phyloP scores from a whole-genome alignment of 2,113 vertebrate species.

The Tamias sibiricus region DNA sequence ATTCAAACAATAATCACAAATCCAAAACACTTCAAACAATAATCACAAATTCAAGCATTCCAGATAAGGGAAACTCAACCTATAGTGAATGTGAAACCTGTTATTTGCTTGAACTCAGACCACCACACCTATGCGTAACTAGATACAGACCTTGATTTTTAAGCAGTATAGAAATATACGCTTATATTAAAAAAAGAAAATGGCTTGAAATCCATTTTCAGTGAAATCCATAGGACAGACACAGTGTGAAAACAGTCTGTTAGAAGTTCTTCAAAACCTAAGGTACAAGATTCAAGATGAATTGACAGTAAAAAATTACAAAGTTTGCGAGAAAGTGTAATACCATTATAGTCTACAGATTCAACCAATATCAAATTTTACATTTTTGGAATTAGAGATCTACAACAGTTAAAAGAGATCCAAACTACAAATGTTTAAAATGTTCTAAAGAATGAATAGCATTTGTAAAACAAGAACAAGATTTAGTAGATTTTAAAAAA shows the following conservation, averaged over 20 bases:
- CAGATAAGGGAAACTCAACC: background rate
- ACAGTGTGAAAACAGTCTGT: background rate
- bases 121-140: background rate
- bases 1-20: background rate
- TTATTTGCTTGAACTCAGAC: background rate
- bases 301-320: background rate
- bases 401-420: background rate
- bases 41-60: background rate
- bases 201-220: background rate
- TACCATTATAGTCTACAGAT: background rate
- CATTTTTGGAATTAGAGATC: background rate
- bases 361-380: background rate
- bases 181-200: background rate
- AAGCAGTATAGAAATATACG: background rate
- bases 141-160: background rate
- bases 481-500: background rate
- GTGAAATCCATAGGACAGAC: background rate
- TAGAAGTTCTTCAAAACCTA: background rate
- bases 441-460: background rate
- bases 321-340: background rate
- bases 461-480: background rate
- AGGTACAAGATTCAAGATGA: background rate
- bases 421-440: background rate
- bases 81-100: background rate
- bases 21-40: background rate